Percentiles rank a stretch among this genome's conserved stretches.
Conservation (phyloP, 1,140 invertebrate species). For the Drosophila quadrilineata region DNA sequence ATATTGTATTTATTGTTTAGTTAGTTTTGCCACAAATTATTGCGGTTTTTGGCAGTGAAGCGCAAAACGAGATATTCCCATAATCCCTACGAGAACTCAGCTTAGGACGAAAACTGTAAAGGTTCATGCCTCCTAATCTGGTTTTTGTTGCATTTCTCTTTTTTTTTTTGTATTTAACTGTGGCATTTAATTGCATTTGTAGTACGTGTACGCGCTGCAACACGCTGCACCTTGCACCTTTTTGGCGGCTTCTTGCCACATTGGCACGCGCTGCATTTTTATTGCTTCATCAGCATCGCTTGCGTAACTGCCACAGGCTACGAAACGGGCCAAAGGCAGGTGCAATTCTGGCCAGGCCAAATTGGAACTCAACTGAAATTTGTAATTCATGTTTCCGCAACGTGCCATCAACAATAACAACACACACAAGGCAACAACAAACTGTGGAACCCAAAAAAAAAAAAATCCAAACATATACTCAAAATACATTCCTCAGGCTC, state of each 20-base stretch:
- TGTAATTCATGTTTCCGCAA: conserved; percentile 69
- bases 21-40: conserved; percentile 19
- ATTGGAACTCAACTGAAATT: conserved; percentile 61
- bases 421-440: conserved; percentile 7
- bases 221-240: conserved; percentile 65
- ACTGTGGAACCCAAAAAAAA: neutral
- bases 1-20: too few relatives aligned
- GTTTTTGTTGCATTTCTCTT: conserved; percentile 28
- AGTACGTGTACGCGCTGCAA: conserved; percentile 27
- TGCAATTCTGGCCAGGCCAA: conserved; percentile 51
- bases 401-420: conserved; percentile 19
- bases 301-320: conserved; percentile 41
- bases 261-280: conserved; percentile 75
- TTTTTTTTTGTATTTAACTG: conserved; percentile 30
- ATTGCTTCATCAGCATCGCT: conserved; percentile 65
- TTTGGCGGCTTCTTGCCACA: conserved; percentile 40
- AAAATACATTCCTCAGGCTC: too few relatives aligned
- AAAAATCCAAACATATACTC: too few relatives aligned
- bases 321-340: conserved; percentile 34
- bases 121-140: conserved; percentile 38
- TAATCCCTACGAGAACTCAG: conserved; percentile 43
- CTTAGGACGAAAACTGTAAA: conserved; percentile 31
- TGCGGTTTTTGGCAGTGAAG: conserved; percentile 57
- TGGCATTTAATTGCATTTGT: conserved; percentile 58
- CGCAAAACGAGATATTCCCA: conserved; percentile 70